A percentile compares a stretch with the other conserved stretches of the same genome.
Evolutionary conservation across 2,797 vertebrate genomes (phyloP).

Genomic region (Ispidina picta): DNA sequence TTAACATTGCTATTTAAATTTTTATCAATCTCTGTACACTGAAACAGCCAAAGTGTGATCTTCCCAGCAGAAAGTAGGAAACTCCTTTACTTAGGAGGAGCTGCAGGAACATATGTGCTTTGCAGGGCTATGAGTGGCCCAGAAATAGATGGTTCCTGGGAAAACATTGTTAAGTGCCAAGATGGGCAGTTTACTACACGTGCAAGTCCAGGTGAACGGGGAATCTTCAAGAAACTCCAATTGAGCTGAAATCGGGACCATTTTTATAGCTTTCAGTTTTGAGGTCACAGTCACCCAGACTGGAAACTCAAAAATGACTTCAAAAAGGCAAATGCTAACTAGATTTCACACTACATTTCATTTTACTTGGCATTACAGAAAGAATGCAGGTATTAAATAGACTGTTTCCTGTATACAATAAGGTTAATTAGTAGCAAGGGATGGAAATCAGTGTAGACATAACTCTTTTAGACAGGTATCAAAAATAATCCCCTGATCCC

Average conservation of each 20-base stretch:
- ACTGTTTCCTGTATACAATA: constrained; percentile 83
- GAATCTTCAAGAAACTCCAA: constrained; percentile 59
- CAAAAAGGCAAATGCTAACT: constrained; percentile 82
- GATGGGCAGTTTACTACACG: not conserved
- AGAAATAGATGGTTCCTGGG: not conserved
- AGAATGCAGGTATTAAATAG: constrained; percentile 83
- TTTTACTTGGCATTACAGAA: constrained; percentile 83
- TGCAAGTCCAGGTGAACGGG: constrained; percentile 70
- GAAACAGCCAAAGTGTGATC: not conserved
- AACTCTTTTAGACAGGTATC: constrained; percentile 85
- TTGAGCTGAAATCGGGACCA: constrained; percentile 48
- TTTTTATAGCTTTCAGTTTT: constrained; percentile 80
- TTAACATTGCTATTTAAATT: constrained; percentile 35
- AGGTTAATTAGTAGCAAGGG: constrained; percentile 83
- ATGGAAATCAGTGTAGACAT: constrained; percentile 82
- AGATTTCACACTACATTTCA: constrained; percentile 84
- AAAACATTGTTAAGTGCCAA: constrained; percentile 8
- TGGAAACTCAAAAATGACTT: constrained; percentile 84
- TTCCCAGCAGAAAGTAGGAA: constrained; percentile 15
- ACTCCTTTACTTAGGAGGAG: not conserved
- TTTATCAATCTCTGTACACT: constrained; percentile 41
- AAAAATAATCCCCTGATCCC: constrained; percentile 83
- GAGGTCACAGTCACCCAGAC: constrained; percentile 80
- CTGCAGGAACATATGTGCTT: not conserved
- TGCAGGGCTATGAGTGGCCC: not conserved